Evolutionary conservation across 2,888 invertebrate species (phyloP).

Genomic region (Celastrina argiolus): DNA sequence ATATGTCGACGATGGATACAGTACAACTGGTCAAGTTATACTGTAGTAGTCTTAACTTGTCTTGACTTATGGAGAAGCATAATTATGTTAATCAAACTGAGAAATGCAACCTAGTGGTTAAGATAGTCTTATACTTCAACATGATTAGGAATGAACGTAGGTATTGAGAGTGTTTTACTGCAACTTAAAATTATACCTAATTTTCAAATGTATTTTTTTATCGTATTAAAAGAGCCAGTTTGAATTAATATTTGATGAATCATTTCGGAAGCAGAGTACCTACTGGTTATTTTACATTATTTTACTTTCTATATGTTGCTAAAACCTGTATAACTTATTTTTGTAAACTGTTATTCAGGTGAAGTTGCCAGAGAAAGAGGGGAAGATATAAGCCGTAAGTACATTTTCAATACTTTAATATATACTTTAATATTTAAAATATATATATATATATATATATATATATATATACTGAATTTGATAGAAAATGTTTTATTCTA

Average conservation of each 20-base stretch:
- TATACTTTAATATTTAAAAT: not conserved
- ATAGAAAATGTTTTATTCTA: no score
- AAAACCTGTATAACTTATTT: not conserved
- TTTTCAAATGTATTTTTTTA: not conserved
- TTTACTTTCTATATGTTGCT: not conserved
- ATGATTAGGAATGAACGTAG: not conserved
- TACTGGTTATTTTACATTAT: not conserved
- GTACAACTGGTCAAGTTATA: no score
- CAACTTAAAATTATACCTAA: constrained; percentile 14
- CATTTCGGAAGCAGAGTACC: not conserved
- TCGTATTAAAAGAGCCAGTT: not conserved
- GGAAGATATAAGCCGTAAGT: constrained; percentile 88
- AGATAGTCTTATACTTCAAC: not conserved
- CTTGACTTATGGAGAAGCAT: not conserved
- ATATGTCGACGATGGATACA: no score
- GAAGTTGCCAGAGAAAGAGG: constrained; percentile 86
- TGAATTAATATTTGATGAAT: not conserved
- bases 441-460: no score
- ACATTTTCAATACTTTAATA: constrained; percentile 29
- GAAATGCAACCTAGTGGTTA: not conserved
- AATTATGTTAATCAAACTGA: not conserved
- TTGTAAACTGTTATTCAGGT: constrained; percentile 74
- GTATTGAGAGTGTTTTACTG: not conserved
- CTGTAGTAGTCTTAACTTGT: not conserved
- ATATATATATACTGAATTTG: no score